Evolutionary conservation across 2,113 vertebrate genomes (phyloP), one percentile per base, ranked within the genome.

Genomic region (Mastomys coucha): DNA sequence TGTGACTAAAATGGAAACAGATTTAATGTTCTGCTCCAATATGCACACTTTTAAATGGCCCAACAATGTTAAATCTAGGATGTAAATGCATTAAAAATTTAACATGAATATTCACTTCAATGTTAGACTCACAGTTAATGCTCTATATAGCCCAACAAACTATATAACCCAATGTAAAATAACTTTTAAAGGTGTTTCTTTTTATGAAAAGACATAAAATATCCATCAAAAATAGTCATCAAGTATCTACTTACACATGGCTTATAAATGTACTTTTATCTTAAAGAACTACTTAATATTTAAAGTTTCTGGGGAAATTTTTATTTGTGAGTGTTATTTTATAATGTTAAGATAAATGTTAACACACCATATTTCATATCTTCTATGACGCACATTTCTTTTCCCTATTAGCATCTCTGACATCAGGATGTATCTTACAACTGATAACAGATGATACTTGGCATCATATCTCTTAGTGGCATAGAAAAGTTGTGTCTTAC

Each of bases 1-100:
- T 99, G 98, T 95, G 99, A 99, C 99, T 99, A 97, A 95, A 98
- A 98, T 95, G 86, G 67, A 93, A 96, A 97, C 93, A 98, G 76
- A 90, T 98, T 75, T 95, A 89, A 90, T 88, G 96, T 98, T 97
- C 67, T 97, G 84, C 97, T 98, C 97, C 95, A 97, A 96, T 98
- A 98, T 96, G 95, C 95, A 97, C 96, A 96, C 96, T 97, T 97
- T 97, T 94, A 97, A 98, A 95, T 96, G 96, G 92, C 7, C 19
- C 97, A 97, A 97, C 65, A 45, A 97, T 92, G 96, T 97, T 97
- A 97, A 91, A 84, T 96, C 91, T 96, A 96, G 95, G 95, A 97
- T 96, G 94, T 96, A 87, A 91, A 89, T 96, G 93, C 94, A 97
- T 96, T 95, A 89, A 97, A 97, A 97, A 97, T 94, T 3, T 97